These are phyloP conservation scores for Trachelus tabidus DNA, from an alignment of 2,888 invertebrate species.

Conservation along the genomic window DNA sequence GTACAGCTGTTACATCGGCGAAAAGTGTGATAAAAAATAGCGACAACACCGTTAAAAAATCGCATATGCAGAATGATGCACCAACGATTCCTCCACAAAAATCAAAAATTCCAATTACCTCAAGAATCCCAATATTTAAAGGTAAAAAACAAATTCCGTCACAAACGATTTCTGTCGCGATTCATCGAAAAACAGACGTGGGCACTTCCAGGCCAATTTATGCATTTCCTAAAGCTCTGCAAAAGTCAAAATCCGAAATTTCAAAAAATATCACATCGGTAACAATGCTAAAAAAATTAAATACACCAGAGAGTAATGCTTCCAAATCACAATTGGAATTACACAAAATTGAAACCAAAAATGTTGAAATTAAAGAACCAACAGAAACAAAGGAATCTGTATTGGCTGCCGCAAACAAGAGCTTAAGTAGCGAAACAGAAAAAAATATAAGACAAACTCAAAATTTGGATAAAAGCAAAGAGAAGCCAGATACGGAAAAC, in stretches of 20 bases:
- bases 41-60: neutral
- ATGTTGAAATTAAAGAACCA: neutral
- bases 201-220: constrained; percentile 28
- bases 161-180: constrained; percentile 32
- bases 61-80: neutral
- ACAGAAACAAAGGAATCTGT: too few species aligned
- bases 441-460: too few species aligned
- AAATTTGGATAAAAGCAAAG: too few species aligned
- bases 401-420: too few species aligned
- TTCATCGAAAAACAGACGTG: constrained; percentile 31
- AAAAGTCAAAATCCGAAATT: neutral
- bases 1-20: neutral
- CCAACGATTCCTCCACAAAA: neutral
- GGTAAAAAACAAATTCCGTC: constrained; percentile 32
- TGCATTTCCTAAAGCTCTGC: neutral
- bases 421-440: neutral
- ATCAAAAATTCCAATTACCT: constrained; percentile 31
- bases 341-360: neutral
- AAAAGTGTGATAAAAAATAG: neutral
- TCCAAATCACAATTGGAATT: neutral
- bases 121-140: constrained; percentile 49
- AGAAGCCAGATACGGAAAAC: neutral
- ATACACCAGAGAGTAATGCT: neutral
- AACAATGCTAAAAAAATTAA: neutral
- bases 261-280: neutral